Base-by-base conservation (phyloP, 2,797 vertebrate genomes). In the Malacoctenus gilli region DNA sequence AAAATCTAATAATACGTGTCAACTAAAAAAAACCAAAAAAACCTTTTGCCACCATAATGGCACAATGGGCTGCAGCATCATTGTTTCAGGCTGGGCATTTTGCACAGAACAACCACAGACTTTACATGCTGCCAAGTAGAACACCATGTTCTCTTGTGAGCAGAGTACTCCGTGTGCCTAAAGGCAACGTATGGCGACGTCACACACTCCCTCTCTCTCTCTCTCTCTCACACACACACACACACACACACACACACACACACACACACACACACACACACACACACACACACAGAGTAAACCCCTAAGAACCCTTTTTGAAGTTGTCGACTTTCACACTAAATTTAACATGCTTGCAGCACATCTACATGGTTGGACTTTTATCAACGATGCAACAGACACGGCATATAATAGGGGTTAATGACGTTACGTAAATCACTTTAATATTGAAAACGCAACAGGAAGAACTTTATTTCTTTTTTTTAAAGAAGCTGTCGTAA, bases 91-190 rank as follows among this genome's bases (percentile, higher is more conserved):
- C n/a, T 15, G 36, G 22, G 4, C 2, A 34, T 35, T 48, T 16
- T 25, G 3, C 3, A 12, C 37, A 13, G 16, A 13, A 41, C 20
- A 23, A 10, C 23, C 41, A 51, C 12, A 1, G 31, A 11, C 19
- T 55, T 47, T 60, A 59, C 37, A 39, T 12, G 25, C 36, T 57
- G 52, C 61, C 62, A 60, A 72, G 37, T 62, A 82, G 86, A 62
- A 90, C 87, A 89, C 71, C 0, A 60, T 88, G 85, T 87, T 77
- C 86, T 80, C 61, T 68, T 12, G 19, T 37, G 53, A 44, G 46
- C 32, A 1, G 22, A 34, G 77, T 71, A 37, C 74, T 50, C 38
- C 65, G 13, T 78, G 54, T 40, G 30, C n/a, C 44, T 72, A 51
- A 65, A 63, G 63, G 30, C 15, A 39, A 68, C 5, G n/a, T 66